A percentile compares a stretch with the other conserved stretches of the same genome.
Conservation (phyloP, 2,113 vertebrate genomes). For the Rhinopomastus cyanomelas region DNA sequence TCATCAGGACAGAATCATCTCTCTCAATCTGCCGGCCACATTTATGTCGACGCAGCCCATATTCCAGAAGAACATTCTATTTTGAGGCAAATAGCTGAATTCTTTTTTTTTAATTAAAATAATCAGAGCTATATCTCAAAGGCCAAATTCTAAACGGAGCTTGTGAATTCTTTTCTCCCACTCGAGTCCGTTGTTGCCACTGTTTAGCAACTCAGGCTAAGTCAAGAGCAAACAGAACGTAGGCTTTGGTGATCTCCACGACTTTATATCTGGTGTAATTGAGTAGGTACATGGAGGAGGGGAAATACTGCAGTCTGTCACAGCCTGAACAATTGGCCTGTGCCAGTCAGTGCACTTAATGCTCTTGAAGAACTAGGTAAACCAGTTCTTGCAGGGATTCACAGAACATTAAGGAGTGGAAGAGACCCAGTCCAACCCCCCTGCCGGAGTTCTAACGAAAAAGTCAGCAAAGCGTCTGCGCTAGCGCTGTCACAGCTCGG, state of each 20-base stretch:
- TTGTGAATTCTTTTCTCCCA: background rate
- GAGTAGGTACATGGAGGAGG: background rate
- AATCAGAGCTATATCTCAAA: constrained; percentile 14
- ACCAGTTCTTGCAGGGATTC: too few relatives aligned
- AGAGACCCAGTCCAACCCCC: too few relatives aligned
- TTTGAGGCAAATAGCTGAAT: background rate
- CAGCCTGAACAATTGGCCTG: background rate
- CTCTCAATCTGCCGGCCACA: too few relatives aligned
- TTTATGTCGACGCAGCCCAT: background rate
- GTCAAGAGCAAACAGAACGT: background rate
- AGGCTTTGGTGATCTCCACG: background rate
- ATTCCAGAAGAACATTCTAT: constrained; percentile 34
- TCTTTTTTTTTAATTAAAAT: background rate
- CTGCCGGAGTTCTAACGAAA: background rate
- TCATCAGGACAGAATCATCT: too few relatives aligned
- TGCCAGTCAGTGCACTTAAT: constrained; percentile 35
- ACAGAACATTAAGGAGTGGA: too few relatives aligned
- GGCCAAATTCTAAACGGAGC: background rate
- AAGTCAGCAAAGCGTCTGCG: background rate
- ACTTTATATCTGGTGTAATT: constrained; percentile 15
- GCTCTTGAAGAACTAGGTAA: too few relatives aligned
- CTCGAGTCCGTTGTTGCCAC: background rate
- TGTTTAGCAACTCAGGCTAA: background rate
- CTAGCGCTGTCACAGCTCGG: background rate
- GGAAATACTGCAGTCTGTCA: constrained; percentile 30